phyloP scores from a whole-genome alignment of 2,113 vertebrate genomes.

The Brachionichthys hirsutus region DNA sequence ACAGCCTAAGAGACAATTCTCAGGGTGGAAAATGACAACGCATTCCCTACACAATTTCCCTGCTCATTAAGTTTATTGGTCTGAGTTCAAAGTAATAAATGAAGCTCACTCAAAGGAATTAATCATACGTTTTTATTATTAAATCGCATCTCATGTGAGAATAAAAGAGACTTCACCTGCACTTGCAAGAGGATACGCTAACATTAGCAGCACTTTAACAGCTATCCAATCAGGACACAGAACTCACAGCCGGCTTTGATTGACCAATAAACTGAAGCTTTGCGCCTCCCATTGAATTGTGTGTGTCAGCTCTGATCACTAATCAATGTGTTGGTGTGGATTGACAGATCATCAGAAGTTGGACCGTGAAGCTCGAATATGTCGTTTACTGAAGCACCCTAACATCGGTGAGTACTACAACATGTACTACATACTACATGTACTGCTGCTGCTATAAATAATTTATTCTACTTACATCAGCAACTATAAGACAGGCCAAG shows the following conservation, averaged over 20 bases:
- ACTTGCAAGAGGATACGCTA: not conserved
- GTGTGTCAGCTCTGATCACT: not conserved
- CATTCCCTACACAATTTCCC: not conserved
- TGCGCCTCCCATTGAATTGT: not conserved
- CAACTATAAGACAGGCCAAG: too few species aligned
- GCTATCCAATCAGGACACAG: too few species aligned
- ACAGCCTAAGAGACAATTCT: not conserved
- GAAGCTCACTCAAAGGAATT: not conserved
- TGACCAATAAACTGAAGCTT: too few species aligned
- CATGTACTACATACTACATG: too few species aligned
- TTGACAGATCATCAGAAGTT: slow-evolving; percentile 77
- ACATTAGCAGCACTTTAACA: not conserved
- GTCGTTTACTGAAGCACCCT: slow-evolving; percentile 74
- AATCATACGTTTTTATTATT: not conserved
- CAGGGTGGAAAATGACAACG: not conserved
- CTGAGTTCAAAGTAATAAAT: not conserved
- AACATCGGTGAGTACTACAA: slow-evolving; percentile 71
- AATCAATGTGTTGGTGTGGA: slow-evolving; percentile 11
- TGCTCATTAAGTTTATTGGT: not conserved
- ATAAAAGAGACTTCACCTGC: not conserved
- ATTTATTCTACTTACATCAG: too few species aligned
- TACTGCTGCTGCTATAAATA: too few species aligned
- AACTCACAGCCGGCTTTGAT: too few species aligned
- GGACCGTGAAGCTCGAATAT: slow-evolving; percentile 77
- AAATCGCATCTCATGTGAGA: not conserved